Evolutionary conservation across 2,888 invertebrate species (phyloP).

Genomic region (Clepsis dumicolana): DNA sequence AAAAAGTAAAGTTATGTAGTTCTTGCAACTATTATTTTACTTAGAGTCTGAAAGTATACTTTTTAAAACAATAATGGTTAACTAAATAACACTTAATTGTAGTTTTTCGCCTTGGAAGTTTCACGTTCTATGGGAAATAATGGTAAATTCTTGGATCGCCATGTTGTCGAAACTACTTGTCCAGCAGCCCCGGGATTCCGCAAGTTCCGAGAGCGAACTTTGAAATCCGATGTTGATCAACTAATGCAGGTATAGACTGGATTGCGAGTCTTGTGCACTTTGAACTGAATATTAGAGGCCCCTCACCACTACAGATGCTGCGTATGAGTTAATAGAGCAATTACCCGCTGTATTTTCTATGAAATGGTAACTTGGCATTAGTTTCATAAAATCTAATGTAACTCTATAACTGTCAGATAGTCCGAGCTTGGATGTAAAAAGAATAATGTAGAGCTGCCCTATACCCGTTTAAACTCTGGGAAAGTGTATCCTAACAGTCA

Average conservation of each 20-base stretch:
- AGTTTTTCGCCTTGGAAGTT: background rate
- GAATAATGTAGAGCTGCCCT: too few species aligned
- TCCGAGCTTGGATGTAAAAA: background rate
- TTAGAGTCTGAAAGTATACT: background rate
- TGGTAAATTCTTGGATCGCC: background rate
- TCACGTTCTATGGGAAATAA: slow-evolving; percentile 21
- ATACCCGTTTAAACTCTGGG: background rate
- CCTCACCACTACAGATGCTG: background rate
- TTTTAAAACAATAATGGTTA: background rate
- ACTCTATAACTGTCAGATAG: too few species aligned
- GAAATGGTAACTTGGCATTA: too few species aligned
- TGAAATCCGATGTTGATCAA: slow-evolving; percentile 36
- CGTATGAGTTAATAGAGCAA: background rate
- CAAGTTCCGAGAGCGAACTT: slow-evolving; percentile 34
- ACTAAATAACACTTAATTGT: background rate
- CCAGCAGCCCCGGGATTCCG: slow-evolving; percentile 1
- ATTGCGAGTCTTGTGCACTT: slow-evolving; percentile 32
- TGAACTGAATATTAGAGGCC: slow-evolving; percentile 10
- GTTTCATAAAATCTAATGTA: too few species aligned
- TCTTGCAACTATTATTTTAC: background rate
- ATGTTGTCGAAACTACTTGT: slow-evolving; percentile 23
- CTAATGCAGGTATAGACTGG: slow-evolving; percentile 26
- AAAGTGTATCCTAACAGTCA: background rate
- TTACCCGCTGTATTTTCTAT: too few species aligned
- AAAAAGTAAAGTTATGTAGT: too few species aligned